Evolutionary conservation across 2,113 vertebrate genomes (phyloP), one percentile per base, ranked within the genome.

Genomic region (Camelus dromedarius): DNA sequence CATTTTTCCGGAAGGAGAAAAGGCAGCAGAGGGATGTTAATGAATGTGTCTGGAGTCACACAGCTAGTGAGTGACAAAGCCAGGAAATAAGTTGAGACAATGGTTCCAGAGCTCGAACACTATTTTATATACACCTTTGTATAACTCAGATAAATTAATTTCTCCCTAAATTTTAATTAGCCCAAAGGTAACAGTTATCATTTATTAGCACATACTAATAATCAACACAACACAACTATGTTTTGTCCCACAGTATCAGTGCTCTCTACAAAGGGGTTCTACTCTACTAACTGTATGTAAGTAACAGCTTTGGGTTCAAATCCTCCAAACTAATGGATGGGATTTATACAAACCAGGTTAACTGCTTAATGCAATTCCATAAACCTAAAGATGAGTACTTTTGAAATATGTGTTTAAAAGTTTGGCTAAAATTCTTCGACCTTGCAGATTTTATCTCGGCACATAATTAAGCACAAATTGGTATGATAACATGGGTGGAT

Each of bases 401-500:
- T 73, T n/a, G 22, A 89, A 24, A n/a, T 75, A 35, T 60, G 19
- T 66, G 30, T 30, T 87, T 94, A 73, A 80, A 97, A 38, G 42
- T 50, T 79, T 96, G 56, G 19, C 50, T 96, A 80, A 67, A 28
- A 75, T 42, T 86, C 46, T 80, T 90, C 38, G 92, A 92, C 76
- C 18, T 38, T 89, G 67, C 1, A 77, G 54, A 91, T 66, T 94
- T 88, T 69, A 84, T 77, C 52, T 81, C 5, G 16, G 38, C 13
- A 6, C 18, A 91, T 67, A 96, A 96, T 79, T 64, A 97, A 92
- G 16, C 52, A 96, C 89, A 81, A 93, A 84, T 15, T 42, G 42
- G 52, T 66, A 92, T 96, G 95, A 82, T 96, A 96, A 97, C 89
- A 97, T 95, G 86, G 83, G 93, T 97, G 97, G 42, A 95, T 98